These are phyloP conservation scores for Chrysopa pallens DNA, from an alignment of 1,140 invertebrate species.

Conservation along the genomic window DNA sequence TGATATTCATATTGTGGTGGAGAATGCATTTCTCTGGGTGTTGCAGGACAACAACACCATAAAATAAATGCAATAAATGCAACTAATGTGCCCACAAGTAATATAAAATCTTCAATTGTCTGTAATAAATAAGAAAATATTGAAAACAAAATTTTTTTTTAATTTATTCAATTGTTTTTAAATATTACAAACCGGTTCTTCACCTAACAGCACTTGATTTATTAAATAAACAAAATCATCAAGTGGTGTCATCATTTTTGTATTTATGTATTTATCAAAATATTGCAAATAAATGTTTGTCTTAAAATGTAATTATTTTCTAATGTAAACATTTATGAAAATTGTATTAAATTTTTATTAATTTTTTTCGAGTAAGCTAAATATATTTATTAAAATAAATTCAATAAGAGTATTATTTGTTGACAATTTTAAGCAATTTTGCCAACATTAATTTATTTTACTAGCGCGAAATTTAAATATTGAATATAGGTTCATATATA, in stretches of 20 bases:
- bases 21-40: slow-evolving; percentile 27
- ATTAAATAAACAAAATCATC: slow-evolving; percentile 38
- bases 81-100: slow-evolving; percentile 38
- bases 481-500: no score
- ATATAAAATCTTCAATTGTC: slow-evolving; percentile 41
- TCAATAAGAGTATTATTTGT: no score
- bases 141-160: background rate
- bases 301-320: no score
- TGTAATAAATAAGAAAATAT: slow-evolving; percentile 14
- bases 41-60: slow-evolving; percentile 42
- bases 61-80: slow-evolving; percentile 40
- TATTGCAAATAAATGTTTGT: no score
- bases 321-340: no score
- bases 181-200: slow-evolving; percentile 31
- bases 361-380: no score
- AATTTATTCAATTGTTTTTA: background rate
- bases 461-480: no score
- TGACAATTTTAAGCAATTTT: no score
- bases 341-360: no score
- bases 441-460: no score
- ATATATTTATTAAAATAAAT: no score
- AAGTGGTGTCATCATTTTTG: slow-evolving; percentile 30
- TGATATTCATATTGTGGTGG: slow-evolving; percentile 9
- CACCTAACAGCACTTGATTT: slow-evolving; percentile 35
- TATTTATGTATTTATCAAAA: background rate